Base-by-base conservation (phyloP, 1,140 invertebrate genomes). In the Drosophila equinoxialis region DNA sequence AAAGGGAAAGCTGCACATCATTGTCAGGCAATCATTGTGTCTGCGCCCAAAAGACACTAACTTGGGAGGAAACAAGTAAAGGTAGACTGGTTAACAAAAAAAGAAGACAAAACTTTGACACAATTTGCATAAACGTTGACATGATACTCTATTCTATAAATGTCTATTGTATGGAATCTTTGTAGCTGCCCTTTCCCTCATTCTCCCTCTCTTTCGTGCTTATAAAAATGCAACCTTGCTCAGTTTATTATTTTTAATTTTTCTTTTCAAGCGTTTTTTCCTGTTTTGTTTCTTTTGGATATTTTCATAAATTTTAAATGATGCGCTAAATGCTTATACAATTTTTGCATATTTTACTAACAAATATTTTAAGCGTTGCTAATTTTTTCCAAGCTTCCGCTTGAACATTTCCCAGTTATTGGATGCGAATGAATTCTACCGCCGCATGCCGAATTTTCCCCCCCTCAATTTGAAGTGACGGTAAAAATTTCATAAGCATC, bases 401-500 rank as follows among this genome's bases (percentile, higher is more conserved):
- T 37, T 37, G 10, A 37, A 8, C 35, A 37, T 37, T 68, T 65
- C 39, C 41, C 20, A 54, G 64, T 68, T 81, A 78, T 78, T 75
- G 62, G 30, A 66, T 81, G 74, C 66, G 10, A 6, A 37, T 14
- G 17, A 39, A 13, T 41, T 42, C n/a, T 48, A 17, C 10, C 11
- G 7, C 33, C 13, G 26, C 58, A 37, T n/a, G 23, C 51, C 61
- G 30, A 5, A 30, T 51, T 35, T 10, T 65, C 57, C 41, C 35
- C 35, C 35, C 1, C 1, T 10, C 35, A 8, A 11, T 37, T 68
- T 23, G 20, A 67, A 76, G 62, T 69, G 64, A 59, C 61, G 67
- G 64, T 82, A 62, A 82, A 76, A 86, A 76, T 79, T 87, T 73
- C 74, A 82, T 86, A 82, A 87, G 83, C 71, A 81, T 67, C 41